Evolutionary conservation across 2,113 vertebrate genomes (phyloP).

Genomic region (Galeopterus variegatus): DNA sequence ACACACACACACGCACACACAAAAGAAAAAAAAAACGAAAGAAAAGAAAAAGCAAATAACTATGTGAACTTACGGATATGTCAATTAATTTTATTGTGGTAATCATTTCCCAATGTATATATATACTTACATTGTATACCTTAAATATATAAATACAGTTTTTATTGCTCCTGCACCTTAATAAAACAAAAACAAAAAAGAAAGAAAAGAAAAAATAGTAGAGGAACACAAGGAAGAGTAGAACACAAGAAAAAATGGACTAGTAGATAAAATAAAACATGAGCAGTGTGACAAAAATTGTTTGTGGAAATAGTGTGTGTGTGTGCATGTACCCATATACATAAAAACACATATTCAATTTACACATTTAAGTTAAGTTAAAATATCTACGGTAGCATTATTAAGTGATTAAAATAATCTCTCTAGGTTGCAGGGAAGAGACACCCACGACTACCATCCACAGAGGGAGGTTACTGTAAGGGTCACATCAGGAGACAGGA

Average conservation of each 20-base stretch:
- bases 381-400: not conserved
- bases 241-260: not conserved
- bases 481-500: not conserved
- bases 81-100: not conserved
- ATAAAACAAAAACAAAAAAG: not conserved
- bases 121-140: not conserved
- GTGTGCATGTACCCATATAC: rapidly evolving
- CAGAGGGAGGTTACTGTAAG: not conserved
- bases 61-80: not conserved
- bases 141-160: not conserved
- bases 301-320: not conserved
- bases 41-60: not conserved
- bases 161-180: not conserved
- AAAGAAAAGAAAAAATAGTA: not conserved
- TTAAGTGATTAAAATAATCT: not conserved
- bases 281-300: not conserved
- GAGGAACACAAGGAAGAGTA: not conserved
- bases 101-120: not conserved
- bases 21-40: not conserved
- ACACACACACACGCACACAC: too few relatives aligned
- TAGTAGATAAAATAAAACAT: not conserved
- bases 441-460: not conserved
- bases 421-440: not conserved
- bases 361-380: not conserved
- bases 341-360: not conserved